Evolutionary conservation across 2,888 invertebrate species (phyloP), one percentile per base, ranked within the genome.

Genomic region (Eristalis arbustorum): DNA sequence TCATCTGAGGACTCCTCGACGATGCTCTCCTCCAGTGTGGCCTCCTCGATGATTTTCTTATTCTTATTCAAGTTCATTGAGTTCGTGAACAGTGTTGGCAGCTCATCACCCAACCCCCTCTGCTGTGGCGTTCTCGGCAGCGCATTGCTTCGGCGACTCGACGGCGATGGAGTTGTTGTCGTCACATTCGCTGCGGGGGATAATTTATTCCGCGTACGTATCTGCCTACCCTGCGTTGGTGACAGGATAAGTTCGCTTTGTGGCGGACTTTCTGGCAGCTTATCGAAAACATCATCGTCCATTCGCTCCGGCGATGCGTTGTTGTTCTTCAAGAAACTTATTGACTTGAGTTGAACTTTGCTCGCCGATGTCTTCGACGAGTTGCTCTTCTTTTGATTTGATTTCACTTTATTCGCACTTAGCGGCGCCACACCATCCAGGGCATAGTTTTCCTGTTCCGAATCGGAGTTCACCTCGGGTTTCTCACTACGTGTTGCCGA

Each of bases 51-150:
- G 59, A 66, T 49, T 14, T 88, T 88, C 2, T 88, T 88, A 14
- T 66, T 72, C 67, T 89, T 89, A 59, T 90, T 90, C 8, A 92
- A 88, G 28, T 90, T 90, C 91, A 92, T 91, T 1, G 92, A 91
- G 11, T 88, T 90, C 3, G 85, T 90, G 80, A 92, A 92, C 62
- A 92, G 89, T 31, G 89, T 89, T 2, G 91, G 91, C 13, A 92
- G 74, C 34, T 92, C 89, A 61, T 89, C 89, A 6, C 79, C 80
- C n/a, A 73, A 69, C 3, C 34, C 67, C 13, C 84, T 87, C 10
- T 69, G 49, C 25, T 62, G 31, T 34, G 67, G 40, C 25, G 79
- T 73, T 42, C 31, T 1, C 1, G 69, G 61, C 3, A 42, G 34
- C 10, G 49, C 66, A n/a, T 78, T 71, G 4, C 57, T 78, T 2